Percentiles rank a stretch among this genome's conserved stretches.
Evolutionary conservation across 2,113 vertebrate species (phyloP).

Genomic region (Zapornia atra): DNA sequence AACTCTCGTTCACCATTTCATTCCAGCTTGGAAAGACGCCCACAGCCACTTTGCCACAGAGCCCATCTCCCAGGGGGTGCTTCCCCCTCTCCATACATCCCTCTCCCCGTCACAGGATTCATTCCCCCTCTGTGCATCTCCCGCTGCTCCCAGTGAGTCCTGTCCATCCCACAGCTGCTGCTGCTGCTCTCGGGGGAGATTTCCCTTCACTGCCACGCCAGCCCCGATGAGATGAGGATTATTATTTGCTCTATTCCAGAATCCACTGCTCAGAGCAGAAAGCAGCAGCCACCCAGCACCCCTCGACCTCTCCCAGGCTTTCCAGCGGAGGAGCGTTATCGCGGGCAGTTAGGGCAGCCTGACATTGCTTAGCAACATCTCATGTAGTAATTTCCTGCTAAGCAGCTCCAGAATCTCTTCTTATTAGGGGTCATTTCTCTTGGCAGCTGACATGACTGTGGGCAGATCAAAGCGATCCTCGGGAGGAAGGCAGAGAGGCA

Average conservation of each 20-base stretch:
- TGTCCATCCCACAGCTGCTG: not conserved
- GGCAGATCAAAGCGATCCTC: not conserved
- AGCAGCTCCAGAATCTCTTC: not conserved
- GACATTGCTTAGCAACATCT: conserved; percentile 66
- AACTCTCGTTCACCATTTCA: not conserved
- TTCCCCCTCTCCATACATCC: not conserved
- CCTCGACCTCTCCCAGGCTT: not conserved
- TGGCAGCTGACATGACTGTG: not conserved
- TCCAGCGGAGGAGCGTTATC: not conserved
- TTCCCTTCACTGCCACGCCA: not conserved
- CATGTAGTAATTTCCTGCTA: conserved; percentile 19
- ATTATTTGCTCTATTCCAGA: not conserved
- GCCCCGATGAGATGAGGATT: not conserved
- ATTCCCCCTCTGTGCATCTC: not conserved
- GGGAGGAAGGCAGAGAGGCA: not conserved
- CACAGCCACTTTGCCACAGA: not conserved
- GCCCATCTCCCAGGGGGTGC: rapidly evolving
- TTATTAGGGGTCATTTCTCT: conserved; percentile 9
- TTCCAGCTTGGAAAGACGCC: not conserved
- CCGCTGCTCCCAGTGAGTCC: rapidly evolving
- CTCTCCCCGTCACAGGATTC: not conserved
- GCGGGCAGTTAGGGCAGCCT: not conserved
- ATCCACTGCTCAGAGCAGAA: not conserved
- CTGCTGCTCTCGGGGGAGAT: not conserved
- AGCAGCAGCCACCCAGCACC: not conserved